These are phyloP conservation scores for Oophaga sylvatica DNA, from an alignment of 2,797 vertebrate genomes.

Conservation along the genomic window DNA sequence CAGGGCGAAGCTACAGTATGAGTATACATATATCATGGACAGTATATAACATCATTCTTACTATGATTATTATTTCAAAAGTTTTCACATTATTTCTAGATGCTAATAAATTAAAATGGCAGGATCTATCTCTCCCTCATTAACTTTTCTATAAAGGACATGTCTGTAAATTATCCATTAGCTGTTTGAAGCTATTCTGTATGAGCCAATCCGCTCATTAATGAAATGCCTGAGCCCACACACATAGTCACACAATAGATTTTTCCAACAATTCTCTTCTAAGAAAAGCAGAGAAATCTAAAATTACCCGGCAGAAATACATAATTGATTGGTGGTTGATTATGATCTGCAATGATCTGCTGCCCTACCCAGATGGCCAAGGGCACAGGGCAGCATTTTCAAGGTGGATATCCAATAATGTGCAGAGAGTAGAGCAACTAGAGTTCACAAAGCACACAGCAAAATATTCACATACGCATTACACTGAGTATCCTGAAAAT, in stretches of 20 bases:
- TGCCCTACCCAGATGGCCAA: background rate
- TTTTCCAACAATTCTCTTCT: constrained; percentile 3
- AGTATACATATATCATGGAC: background rate
- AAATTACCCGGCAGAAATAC: background rate
- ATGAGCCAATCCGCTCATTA: background rate
- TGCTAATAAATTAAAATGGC: background rate
- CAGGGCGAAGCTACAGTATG: background rate
- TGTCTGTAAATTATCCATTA: background rate
- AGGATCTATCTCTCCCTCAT: background rate
- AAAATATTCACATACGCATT: background rate
- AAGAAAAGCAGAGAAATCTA: background rate
- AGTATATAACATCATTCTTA: background rate
- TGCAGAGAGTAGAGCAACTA: background rate
- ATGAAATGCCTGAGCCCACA: background rate
- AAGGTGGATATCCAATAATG: background rate
- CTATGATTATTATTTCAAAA: background rate
- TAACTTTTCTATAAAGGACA: background rate
- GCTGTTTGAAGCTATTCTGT: background rate
- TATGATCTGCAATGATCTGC: background rate
- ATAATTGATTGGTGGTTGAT: constrained; percentile 5
- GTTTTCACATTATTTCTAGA: background rate
- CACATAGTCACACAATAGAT: background rate
- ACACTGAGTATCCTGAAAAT: too few relatives aligned
- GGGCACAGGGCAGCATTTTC: background rate
- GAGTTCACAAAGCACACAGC: background rate